Conservation (phyloP, 2,888 invertebrate genomes). For the Aporophyla nigra region DNA sequence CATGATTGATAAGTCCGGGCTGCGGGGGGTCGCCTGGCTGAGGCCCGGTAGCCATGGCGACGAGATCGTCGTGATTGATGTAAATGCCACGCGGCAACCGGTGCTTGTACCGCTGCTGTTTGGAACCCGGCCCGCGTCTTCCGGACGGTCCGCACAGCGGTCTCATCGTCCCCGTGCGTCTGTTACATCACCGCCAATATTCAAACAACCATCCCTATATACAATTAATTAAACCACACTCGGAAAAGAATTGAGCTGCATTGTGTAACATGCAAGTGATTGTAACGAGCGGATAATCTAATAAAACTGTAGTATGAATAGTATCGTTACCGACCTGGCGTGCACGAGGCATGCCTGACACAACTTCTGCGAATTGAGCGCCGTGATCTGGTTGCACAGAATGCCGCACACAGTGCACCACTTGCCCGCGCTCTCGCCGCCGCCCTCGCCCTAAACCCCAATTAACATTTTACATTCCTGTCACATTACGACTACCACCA, state of each 20-base stretch:
- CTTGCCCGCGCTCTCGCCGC: constrained; percentile 85
- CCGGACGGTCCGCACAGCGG: constrained; percentile 94
- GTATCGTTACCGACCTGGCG: constrained; percentile 89
- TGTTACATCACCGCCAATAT: constrained; percentile 89
- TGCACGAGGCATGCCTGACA: constrained; percentile 91
- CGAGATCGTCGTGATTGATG: constrained; percentile 99
- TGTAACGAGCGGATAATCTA: constrained; percentile 67
- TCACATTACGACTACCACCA: constrained; percentile 71
- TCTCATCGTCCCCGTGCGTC: constrained; percentile 95
- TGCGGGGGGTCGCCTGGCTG: constrained; percentile 90
- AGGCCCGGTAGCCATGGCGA: constrained; percentile 96
- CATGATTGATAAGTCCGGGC: constrained; percentile 91
- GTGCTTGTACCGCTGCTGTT: constrained; percentile 92
- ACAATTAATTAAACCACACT: constrained; percentile 71
- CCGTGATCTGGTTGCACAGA: constrained; percentile 88
- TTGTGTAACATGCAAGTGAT: constrained; percentile 74
- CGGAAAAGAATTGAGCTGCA: constrained; percentile 66
- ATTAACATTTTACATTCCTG: constrained; percentile 85
- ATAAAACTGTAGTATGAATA: constrained; percentile 67
- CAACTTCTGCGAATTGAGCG: constrained; percentile 90
- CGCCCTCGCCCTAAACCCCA: constrained; percentile 90
- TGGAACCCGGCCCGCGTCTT: constrained; percentile 90
- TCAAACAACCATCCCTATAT: constrained; percentile 78
- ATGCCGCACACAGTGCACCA: constrained; percentile 90
- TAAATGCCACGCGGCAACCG: constrained; percentile 99